These are phyloP conservation scores for Fabriciana adippe DNA, from an alignment of 2,888 invertebrate genomes.

Conservation along the genomic window DNA sequence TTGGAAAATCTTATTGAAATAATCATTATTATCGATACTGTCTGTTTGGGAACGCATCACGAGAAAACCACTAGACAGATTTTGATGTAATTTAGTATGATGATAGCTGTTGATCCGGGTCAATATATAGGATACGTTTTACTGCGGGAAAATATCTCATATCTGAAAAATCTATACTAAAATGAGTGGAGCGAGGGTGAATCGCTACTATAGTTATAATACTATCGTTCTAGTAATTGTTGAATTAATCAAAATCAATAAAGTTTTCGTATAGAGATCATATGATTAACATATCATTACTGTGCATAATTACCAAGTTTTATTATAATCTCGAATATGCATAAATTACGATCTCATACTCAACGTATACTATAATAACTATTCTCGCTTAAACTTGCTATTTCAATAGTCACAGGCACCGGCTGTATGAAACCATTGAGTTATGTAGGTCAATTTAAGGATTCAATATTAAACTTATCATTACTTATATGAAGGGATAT, in stretches of 20 bases:
- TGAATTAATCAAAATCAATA: conserved; percentile 13
- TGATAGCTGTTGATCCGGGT: too few species aligned
- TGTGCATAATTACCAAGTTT: conserved; percentile 2
- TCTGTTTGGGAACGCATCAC: too few species aligned
- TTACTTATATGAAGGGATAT: conserved; percentile 44
- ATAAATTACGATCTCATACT: conserved; percentile 46
- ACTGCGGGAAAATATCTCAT: too few species aligned
- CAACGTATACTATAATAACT: conserved; percentile 42
- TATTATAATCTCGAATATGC: conserved; percentile 7
- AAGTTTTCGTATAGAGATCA: conserved; percentile 10
- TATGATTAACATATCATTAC: conserved; percentile 9
- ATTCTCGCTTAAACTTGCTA: conserved; percentile 51
- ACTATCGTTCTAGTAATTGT: not conserved
- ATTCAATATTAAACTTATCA: conserved; percentile 60
- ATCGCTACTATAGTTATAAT: too few species aligned
- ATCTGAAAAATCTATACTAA: too few species aligned
- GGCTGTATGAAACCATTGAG: conserved; percentile 58
- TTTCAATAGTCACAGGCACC: conserved; percentile 57
- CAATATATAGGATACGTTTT: too few species aligned
- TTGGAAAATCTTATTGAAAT: too few species aligned
- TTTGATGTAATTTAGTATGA: too few species aligned
- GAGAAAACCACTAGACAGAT: too few species aligned
- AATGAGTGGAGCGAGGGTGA: too few species aligned
- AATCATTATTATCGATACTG: too few species aligned
- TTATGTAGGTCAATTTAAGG: conserved; percentile 65